Evolutionary conservation across 2,797 vertebrate genomes (phyloP).

Genomic region (Platyrinchus mystaceus): DNA sequence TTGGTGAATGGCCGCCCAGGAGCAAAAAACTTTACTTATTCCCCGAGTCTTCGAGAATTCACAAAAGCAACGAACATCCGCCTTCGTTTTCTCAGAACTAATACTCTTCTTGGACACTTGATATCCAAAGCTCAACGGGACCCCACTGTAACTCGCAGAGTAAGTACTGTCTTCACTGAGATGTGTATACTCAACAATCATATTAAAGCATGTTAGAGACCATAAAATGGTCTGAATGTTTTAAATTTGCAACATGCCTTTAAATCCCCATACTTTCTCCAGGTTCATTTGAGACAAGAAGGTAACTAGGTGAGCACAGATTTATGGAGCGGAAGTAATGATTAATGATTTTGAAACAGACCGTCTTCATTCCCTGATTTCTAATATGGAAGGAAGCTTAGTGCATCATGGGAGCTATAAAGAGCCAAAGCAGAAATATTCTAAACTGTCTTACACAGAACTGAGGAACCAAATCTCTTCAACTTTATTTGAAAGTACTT

Average conservation of each 20-base stretch:
- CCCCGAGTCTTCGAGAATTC: conserved; percentile 84
- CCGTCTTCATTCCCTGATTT: neutral
- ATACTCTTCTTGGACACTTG: conserved; percentile 89
- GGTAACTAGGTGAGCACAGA: neutral
- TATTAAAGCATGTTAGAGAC: neutral
- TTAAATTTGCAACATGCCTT: neutral
- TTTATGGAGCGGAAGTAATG: neutral
- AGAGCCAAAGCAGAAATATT: neutral
- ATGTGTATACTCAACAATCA: rapidly evolving
- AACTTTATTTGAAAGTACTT: neutral
- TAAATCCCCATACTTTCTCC: neutral
- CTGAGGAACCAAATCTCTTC: neutral
- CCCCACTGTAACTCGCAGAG: conserved; percentile 89
- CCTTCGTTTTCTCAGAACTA: conserved; percentile 87
- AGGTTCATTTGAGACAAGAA: neutral
- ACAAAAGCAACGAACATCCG: conserved; percentile 92
- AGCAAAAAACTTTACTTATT: conserved; percentile 86
- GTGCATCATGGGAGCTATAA: neutral
- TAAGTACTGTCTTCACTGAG: conserved; percentile 65
- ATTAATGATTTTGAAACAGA: neutral
- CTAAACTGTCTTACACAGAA: neutral
- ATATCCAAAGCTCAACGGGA: conserved; percentile 91
- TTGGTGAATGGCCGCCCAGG: conserved; percentile 90
- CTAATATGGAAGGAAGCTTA: neutral
- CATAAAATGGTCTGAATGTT: neutral